phyloP scores from a whole-genome alignment of 2,113 vertebrate species.

The Garra rufa region DNA sequence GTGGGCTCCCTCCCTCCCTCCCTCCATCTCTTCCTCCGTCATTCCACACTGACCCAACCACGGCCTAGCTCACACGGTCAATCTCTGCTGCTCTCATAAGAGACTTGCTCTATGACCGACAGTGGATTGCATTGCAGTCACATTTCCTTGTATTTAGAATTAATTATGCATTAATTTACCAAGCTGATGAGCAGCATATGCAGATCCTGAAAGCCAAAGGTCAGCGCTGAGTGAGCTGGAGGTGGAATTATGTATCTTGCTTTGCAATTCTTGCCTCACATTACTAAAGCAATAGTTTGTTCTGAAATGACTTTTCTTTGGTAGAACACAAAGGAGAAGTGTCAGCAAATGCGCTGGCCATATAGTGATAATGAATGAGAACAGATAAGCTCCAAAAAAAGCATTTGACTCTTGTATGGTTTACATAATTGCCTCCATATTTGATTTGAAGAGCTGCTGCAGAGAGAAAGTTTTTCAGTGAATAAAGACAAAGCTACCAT shows the following conservation, averaged over 20 bases:
- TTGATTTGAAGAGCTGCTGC: no score
- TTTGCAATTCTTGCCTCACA: background rate
- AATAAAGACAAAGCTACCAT: background rate
- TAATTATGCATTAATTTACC: conserved; percentile 40
- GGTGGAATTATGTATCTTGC: conserved; percentile 16
- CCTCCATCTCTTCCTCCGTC: background rate
- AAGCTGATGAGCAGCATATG: conserved; percentile 29
- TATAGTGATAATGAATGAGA: background rate
- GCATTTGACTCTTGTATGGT: no score
- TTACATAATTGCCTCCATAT: no score
- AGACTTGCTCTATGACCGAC: conserved; percentile 28
- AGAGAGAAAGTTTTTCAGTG: background rate
- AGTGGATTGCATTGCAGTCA: conserved; percentile 14
- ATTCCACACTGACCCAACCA: background rate
- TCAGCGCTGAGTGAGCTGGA: background rate
- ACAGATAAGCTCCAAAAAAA: background rate
- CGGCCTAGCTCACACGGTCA: background rate
- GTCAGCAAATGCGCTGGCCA: background rate
- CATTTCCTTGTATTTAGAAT: conserved; percentile 11
- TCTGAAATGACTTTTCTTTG: background rate
- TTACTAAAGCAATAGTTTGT: background rate
- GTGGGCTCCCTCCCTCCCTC: background rate
- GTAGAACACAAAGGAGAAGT: background rate
- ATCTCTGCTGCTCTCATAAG: background rate
- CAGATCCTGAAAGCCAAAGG: conserved; percentile 8